Base-by-base conservation (phyloP, 2,888 invertebrate species). In the Saturnia pavonia region DNA sequence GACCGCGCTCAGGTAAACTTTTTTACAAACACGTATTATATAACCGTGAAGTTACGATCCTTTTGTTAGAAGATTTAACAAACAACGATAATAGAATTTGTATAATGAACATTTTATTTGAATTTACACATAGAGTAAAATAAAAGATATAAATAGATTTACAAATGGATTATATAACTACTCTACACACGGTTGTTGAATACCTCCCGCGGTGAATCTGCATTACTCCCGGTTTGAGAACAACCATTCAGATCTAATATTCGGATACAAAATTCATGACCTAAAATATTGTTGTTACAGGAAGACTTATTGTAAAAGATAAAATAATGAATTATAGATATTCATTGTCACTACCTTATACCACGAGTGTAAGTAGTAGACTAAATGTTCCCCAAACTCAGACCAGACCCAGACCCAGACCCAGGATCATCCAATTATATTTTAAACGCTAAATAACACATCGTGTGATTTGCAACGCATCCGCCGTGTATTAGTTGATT, bases 1-100 rank as follows among this genome's bases (percentile, higher is more conserved):
- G 84, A 77, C 84, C 81, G 77, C 77, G 79, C 76, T 78, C 91
- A 91, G 91, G 90, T 90, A 91, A 83, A 78, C 71, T 76, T 86
- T 87, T 86, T 87, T 87, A 83, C 75, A 77, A 71, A 74, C 74
- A 74, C 74, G 75, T 77, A 80, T 77, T 80, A 79, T 79, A 80
- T 76, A 78, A 78, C 75, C 75, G 77, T 76, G 65, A 16, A 51
- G 48, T 65, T 66, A 34, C 34, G n/a, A 25, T 9, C 65, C 40
- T n/a, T 65, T 65, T 40, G 65, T 65, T 40, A 65, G 14, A 27
- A 27, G 16, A 60, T 1, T 60, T 60, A 60, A 60, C 57, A 60
- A 60, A 60, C 57, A 60, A 27, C 27, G 14, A 60, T 12, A 25
- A 19, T 25, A 27, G 27, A 60, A 14, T 27, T 14, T 60, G 27